A percentile compares a stretch with the other conserved stretches of the same genome.
Evolutionary conservation across 1,140 invertebrate species (phyloP).

Genomic region (Drosophila rufa): DNA sequence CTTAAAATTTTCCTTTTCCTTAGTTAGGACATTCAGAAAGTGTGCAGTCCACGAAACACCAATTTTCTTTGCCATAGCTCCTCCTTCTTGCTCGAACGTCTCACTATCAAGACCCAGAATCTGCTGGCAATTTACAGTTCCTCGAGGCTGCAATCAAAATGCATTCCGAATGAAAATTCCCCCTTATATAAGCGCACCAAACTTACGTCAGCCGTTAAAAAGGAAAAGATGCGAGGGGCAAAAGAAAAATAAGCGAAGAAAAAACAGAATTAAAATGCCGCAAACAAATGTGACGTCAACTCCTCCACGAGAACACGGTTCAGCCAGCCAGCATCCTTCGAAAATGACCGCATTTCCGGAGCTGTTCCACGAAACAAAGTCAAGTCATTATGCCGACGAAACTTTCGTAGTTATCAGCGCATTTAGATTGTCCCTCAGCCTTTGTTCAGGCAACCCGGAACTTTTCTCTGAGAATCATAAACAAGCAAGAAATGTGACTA

Average conservation of each 20-base stretch:
- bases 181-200: slow-evolving; percentile 34
- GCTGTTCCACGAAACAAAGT: slow-evolving; percentile 11
- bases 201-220: slow-evolving; percentile 44
- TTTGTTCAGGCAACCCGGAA: slow-evolving; percentile 16
- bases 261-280: slow-evolving; percentile 40
- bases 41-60: neutral
- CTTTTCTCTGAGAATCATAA: slow-evolving; percentile 30
- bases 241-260: slow-evolving; percentile 19
- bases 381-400: slow-evolving; percentile 31
- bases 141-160: slow-evolving; percentile 49
- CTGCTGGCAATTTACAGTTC: slow-evolving; percentile 44
- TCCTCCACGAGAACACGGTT: slow-evolving; percentile 12
- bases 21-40: too few relatives aligned
- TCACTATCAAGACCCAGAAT: slow-evolving; percentile 30
- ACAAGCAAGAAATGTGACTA: slow-evolving; percentile 5
- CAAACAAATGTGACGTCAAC: slow-evolving; percentile 49
- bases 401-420: slow-evolving; percentile 41
- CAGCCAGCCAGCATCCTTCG: slow-evolving; percentile 32
- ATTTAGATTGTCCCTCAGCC: slow-evolving; percentile 37
- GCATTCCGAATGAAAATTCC: slow-evolving; percentile 30
- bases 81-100: slow-evolving; percentile 1
- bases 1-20: too few relatives aligned
- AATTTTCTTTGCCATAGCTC: neutral
- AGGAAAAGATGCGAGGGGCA: neutral
- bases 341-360: slow-evolving; percentile 33